Evolutionary conservation across 2,113 vertebrate genomes (phyloP).

Genomic region (Neotragus pygmaeus): DNA sequence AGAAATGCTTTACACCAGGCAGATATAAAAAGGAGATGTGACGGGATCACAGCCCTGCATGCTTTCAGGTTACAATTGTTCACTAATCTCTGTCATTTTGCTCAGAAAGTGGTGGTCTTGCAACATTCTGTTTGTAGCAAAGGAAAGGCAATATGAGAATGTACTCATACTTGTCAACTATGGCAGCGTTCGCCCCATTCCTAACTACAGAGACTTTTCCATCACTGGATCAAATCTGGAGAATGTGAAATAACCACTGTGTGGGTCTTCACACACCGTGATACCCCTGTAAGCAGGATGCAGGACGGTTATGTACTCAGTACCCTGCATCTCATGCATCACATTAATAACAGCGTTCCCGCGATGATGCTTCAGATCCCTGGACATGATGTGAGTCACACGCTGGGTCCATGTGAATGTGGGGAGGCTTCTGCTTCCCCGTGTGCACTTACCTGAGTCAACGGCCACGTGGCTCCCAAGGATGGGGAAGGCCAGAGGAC

Average conservation of each 20-base stretch:
- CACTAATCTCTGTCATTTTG: not conserved
- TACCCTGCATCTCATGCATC: not conserved
- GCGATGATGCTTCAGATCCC: not conserved
- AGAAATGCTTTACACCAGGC: not conserved
- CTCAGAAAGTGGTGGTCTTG: not conserved
- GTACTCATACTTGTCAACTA: not conserved
- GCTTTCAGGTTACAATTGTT: not conserved
- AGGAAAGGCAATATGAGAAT: not conserved
- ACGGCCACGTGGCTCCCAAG: accelerated
- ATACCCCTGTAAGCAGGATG: not conserved
- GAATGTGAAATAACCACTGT: not conserved
- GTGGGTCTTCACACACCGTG: not conserved
- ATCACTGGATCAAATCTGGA: not conserved
- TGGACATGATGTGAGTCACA: not conserved
- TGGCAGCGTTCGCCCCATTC: not conserved
- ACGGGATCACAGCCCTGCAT: not conserved
- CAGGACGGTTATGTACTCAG: not conserved
- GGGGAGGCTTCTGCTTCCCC: not conserved
- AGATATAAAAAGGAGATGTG: not conserved
- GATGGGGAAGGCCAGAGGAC: not conserved
- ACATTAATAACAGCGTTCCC: accelerated
- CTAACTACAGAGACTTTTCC: not conserved
- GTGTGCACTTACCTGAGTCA: not conserved
- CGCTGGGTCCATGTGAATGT: accelerated
- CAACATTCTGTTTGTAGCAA: not conserved